A percentile compares a stretch with the other conserved stretches of the same genome.
phyloP scores from a whole-genome alignment of 2,888 invertebrate genomes.

The Hydroisotoma schaefferi region DNA sequence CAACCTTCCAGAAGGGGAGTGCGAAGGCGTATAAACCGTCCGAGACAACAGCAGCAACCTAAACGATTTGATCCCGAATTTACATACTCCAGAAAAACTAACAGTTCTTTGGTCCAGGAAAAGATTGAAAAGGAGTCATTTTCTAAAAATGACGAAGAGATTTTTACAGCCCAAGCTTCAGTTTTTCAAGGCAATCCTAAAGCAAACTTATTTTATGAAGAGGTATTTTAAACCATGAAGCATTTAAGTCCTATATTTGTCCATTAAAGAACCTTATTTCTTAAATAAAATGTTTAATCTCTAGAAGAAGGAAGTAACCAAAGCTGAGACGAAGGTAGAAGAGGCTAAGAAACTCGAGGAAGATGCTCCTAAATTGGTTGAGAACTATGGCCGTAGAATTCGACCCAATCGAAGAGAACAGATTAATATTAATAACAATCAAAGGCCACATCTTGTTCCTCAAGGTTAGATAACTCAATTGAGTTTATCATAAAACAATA shows the following conservation, averaged over 20 bases:
- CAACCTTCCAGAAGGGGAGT: constrained; percentile 21
- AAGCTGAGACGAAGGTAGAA: constrained; percentile 11
- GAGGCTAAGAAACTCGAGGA: constrained; percentile 14
- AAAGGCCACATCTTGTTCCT: background rate
- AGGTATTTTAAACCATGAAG: constrained; percentile 23
- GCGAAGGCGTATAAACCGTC: constrained; percentile 16
- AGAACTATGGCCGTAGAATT: constrained; percentile 34
- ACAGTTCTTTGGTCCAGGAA: constrained; percentile 17
- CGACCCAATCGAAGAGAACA: constrained; percentile 30
- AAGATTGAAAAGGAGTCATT: constrained; percentile 12
- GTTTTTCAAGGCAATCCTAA: constrained; percentile 40
- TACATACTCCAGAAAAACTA: constrained; percentile 40
- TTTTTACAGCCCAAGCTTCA: constrained; percentile 47
- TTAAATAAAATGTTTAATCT: background rate
- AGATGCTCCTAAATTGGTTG: constrained; percentile 14
- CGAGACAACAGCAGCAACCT: constrained; percentile 4
- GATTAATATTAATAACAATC: too few relatives aligned
- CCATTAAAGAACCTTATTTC: background rate
- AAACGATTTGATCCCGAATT: constrained; percentile 36
- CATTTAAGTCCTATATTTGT: background rate
- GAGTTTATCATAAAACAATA: too few relatives aligned
- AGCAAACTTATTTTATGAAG: constrained; percentile 38
- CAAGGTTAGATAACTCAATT: constrained; percentile 1
- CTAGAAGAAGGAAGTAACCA: constrained; percentile 26
- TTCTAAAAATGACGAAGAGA: constrained; percentile 39